These are phyloP conservation scores for Molossus alvarezi DNA, from an alignment of 2,797 vertebrate genomes.

Conservation along the genomic window DNA sequence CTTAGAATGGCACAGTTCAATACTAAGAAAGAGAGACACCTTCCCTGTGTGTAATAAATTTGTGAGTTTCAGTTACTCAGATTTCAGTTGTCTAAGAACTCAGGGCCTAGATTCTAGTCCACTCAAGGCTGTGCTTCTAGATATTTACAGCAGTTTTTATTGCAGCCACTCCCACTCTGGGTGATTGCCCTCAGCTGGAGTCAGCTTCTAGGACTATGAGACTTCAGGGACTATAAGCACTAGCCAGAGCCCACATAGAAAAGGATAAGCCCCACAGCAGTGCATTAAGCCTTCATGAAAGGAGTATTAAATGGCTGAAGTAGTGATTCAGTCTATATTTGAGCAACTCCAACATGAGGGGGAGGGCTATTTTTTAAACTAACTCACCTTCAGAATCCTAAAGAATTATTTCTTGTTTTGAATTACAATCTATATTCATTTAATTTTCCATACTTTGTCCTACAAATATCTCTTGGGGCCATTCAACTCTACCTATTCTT, in stretches of 20 bases:
- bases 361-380: slow-evolving; percentile 3
- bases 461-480: background rate
- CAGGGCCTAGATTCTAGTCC: background rate
- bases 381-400: slow-evolving; percentile 22
- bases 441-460: background rate
- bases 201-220: background rate
- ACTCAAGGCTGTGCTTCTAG: background rate
- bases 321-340: background rate
- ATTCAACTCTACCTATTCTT: background rate
- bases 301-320: background rate
- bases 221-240: background rate
- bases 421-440: slow-evolving; percentile 49
- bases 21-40: background rate
- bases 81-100: background rate
- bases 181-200: background rate
- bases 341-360: background rate
- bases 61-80: background rate
- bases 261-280: background rate
- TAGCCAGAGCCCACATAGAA: background rate
- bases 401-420: slow-evolving; percentile 44
- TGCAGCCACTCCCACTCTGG: background rate
- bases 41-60: background rate
- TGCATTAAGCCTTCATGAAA: background rate
- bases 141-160: background rate
- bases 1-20: background rate